phyloP scores from a whole-genome alignment of 2,113 vertebrate species.

The Melanerpes aurifrons region DNA sequence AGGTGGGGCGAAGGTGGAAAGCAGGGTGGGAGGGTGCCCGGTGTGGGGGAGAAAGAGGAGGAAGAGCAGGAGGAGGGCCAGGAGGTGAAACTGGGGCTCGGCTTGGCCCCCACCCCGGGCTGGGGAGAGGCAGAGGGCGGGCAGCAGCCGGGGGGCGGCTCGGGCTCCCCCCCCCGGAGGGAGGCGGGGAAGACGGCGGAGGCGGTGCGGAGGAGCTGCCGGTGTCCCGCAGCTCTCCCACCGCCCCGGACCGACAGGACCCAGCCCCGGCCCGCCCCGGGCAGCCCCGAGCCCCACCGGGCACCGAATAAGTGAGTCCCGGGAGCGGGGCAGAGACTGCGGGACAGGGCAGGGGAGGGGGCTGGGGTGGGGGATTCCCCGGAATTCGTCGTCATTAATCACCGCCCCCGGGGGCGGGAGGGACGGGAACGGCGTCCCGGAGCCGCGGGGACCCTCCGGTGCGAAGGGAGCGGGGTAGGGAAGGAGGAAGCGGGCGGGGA shows the following conservation, averaged over 20 bases:
- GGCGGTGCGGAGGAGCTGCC: neutral
- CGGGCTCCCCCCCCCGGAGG: neutral
- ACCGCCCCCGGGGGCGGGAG: neutral
- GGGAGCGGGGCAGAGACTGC: neutral
- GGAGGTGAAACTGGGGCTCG: too few species aligned
- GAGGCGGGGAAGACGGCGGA: neutral
- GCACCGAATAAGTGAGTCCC: neutral
- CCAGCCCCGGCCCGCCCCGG: neutral
- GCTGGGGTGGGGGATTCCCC: neutral
- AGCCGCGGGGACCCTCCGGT: neutral
- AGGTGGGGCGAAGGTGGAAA: too few species aligned
- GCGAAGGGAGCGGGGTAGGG: neutral
- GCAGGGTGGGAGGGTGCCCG: neutral
- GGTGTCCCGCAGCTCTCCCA: neutral
- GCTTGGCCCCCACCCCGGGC: neutral
- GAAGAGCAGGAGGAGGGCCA: neutral
- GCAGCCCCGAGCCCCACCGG: neutral
- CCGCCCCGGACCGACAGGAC: neutral
- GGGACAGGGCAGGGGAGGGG: neutral
- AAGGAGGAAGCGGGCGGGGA: neutral
- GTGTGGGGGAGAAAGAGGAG: neutral
- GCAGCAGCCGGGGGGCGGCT: neutral
- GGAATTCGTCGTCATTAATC: neutral
- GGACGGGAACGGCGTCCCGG: neutral
- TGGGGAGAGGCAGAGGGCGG: neutral